Conservation (phyloP, 2,113 vertebrate genomes). For the Acanthisitta chloris region DNA sequence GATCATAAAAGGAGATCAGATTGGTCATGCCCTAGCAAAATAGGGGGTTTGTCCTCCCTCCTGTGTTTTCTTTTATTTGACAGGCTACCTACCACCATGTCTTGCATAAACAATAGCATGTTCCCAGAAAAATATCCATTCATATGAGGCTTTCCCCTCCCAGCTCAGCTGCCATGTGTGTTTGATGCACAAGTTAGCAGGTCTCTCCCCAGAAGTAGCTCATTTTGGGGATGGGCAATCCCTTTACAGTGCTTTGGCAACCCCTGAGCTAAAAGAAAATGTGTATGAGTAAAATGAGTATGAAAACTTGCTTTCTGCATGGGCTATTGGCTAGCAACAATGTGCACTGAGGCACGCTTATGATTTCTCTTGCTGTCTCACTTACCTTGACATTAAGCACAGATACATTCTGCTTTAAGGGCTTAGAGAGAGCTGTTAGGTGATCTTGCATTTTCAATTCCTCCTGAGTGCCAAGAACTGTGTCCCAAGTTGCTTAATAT, state of each 20-base stretch:
- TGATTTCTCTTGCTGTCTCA: background rate
- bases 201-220: background rate
- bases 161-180: background rate
- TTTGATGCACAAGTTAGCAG: background rate
- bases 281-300: background rate
- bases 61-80: background rate
- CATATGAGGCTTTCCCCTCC: background rate
- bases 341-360: background rate
- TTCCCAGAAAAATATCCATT: background rate
- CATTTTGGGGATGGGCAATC: background rate
- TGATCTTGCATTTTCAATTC: constrained; percentile 29
- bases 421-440: constrained; percentile 16
- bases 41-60: background rate
- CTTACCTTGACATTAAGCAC: constrained; percentile 38
- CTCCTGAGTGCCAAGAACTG: background rate
- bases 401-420: constrained; percentile 29
- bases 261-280: background rate
- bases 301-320: background rate
- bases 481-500: constrained; percentile 37
- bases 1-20: too few species aligned
- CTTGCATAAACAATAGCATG: background rate
- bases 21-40: background rate
- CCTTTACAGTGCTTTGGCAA: background rate
- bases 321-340: background rate
- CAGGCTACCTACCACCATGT: background rate